Base-by-base conservation (phyloP, 2,797 vertebrate species). In the Mormyrus proboscirostris region DNA sequence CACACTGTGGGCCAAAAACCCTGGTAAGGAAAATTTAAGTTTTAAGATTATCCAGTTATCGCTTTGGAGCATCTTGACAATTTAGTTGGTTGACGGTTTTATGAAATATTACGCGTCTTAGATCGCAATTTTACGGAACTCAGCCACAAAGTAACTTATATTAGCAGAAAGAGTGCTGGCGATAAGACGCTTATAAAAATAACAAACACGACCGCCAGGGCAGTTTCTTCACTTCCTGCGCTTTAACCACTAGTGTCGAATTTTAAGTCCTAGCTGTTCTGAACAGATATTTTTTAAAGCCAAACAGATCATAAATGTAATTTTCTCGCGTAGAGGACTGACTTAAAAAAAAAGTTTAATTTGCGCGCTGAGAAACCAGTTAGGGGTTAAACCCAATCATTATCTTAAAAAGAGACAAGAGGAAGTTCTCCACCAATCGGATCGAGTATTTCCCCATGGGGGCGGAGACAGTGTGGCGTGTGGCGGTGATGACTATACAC, bases 351-450 rank as follows among this genome's bases (percentile, higher is more conserved):
- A 76, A 91, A 95, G 91, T 87, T 92, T 89, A 92, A 96, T 95
- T 96, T 95, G 94, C 95, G 96, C 96, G 96, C 95, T 95, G 94
- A 95, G 94, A 91, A 91, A 92, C 50, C 90, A 93, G 92, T 92
- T 87, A 87, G 83, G 92, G 73, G 86, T 87, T 84, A 50, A 69
- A 88, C 90, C 91, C 90, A 87, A 88, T 87, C 86, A 44, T 87
- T 87, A 59, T 59, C 86, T 38, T 95, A 95, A 95, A 95, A 95
- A 95, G 95, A 95, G 94, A 94, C 92, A 93, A 93, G 91, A 92
- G 90, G 29, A 87, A 84, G 41, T 3, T 88, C 79, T 87, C 83
- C 89, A 57, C 96, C 96, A 96, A 97, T 97, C 93, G 92, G 88
- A 91, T 90, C 38, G 86, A 91, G 91, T 83, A 93, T 94, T 92